Evolutionary conservation across 2,888 invertebrate species (phyloP).

Genomic region (Cylloceria caligata): DNA sequence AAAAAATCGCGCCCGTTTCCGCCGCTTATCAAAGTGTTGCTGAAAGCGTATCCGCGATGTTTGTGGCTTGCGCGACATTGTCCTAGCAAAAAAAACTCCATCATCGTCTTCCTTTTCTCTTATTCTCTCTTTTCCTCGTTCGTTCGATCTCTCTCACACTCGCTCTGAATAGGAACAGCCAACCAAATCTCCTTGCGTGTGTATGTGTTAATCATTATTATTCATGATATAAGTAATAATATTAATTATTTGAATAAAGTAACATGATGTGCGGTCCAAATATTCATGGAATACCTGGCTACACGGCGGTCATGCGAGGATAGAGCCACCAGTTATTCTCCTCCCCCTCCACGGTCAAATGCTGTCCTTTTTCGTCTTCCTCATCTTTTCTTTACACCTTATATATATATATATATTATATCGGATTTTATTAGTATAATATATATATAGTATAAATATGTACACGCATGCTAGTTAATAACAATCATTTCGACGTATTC

Average conservation of each 20-base stretch:
- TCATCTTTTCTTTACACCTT: conserved; percentile 78
- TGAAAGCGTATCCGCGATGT: neutral
- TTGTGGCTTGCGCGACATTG: neutral
- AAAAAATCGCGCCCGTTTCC: neutral
- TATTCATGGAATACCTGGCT: conserved; percentile 84
- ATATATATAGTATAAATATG: conserved; percentile 83
- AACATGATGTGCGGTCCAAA: conserved; percentile 81
- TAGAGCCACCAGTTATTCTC: conserved; percentile 69
- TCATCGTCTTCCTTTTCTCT: neutral
- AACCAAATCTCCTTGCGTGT: conserved; percentile 79
- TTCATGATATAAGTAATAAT: conserved; percentile 83
- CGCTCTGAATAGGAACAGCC: conserved; percentile 82
- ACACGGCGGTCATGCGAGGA: conserved; percentile 71
- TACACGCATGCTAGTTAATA: conserved; percentile 82
- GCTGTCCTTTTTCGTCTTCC: conserved; percentile 70
- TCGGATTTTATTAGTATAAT: conserved; percentile 78
- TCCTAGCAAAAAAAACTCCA: conserved; percentile 5
- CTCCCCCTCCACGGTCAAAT: conserved; percentile 63
- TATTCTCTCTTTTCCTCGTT: neutral
- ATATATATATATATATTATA: conserved; percentile 78
- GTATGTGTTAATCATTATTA: conserved; percentile 81
- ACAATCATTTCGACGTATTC: conserved; percentile 79
- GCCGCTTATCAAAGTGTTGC: neutral
- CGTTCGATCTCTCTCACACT: neutral
- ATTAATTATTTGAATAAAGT: conserved; percentile 83